Evolutionary conservation across 2,888 invertebrate genomes (phyloP), one percentile per base, ranked within the genome.

Genomic region (Lepetodrilus schrolli): DNA sequence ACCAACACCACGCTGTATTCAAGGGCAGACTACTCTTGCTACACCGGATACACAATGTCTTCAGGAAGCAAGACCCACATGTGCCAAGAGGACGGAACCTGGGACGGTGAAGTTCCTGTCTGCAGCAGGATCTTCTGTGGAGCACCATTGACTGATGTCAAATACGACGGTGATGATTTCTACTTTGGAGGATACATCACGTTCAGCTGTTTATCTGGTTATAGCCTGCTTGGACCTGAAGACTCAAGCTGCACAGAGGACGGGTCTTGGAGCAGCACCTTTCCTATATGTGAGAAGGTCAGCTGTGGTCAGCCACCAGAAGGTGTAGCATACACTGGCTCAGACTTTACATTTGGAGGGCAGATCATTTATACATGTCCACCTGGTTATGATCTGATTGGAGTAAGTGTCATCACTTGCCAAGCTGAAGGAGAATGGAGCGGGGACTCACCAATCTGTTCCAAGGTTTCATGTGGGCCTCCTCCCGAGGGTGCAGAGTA

Each of bases 381-480:
- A 13, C 94, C 95, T 71, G 96, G 96, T 0, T 97, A 95, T 91
- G 95, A 95, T 88, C 94, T 97, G 74, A 95, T 96, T 0, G 98
- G 98, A 0, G 92, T 95, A 0, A 94, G 95, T 86, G 95, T 95
- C 87, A 92, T 97, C 70, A 93, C 94, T 10, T 92, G 91, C 78
- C 87, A 86, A 65, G 86, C 84, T 2, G 83, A 90, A 66, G 89
- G 87, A n/a, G 79, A 77, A 1, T 90, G 88, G 88, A 83, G 80
- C 50, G 82, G 78, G 0, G 65, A 66, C 0, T 76, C 74, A 1
- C 89, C 90, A 10, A 76, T 76, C n/a, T 89, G 89, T 74, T 68
- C 75, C 2, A 75, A 77, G 5, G 72, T 79, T 0, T 73, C 69
- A n/a, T 87, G 87, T 84, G 84, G 78, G 3, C 77, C 80, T 13